A percentile compares a stretch with the other conserved stretches of the same genome.
phyloP scores from a whole-genome alignment of 2,888 invertebrate species.

The Scaptomyza tumidula region DNA sequence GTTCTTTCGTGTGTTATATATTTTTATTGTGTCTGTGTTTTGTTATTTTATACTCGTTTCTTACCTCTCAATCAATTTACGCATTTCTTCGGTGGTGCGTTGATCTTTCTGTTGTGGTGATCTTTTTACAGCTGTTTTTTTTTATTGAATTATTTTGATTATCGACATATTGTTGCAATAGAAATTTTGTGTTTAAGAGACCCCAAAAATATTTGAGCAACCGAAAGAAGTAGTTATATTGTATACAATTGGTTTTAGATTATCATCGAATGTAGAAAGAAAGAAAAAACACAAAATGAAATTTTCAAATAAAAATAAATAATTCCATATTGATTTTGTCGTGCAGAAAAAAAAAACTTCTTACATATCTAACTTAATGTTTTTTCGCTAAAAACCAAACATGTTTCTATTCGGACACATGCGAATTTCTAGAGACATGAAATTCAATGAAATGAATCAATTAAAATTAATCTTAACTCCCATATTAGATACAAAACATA shows the following conservation, averaged over 20 bases:
- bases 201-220: constrained; percentile 44
- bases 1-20: constrained; percentile 4
- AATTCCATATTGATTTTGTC: constrained; percentile 3
- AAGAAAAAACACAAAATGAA: constrained; percentile 53
- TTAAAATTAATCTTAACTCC: constrained; percentile 28
- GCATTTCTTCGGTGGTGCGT: constrained; percentile 97
- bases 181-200: constrained; percentile 56
- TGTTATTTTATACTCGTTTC: constrained; percentile 41
- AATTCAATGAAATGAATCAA: constrained; percentile 38
- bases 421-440: constrained; percentile 56
- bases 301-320: constrained; percentile 31
- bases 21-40: constrained; percentile 13
- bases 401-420: constrained; percentile 44
- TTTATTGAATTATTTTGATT: constrained; percentile 28
- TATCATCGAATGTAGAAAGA: constrained; percentile 47
- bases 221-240: constrained; percentile 42
- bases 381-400: constrained; percentile 16
- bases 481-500: constrained; percentile 60
- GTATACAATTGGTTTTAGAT: constrained; percentile 26
- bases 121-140: constrained; percentile 86
- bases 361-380: constrained; percentile 23
- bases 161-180: constrained; percentile 44
- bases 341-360: constrained; percentile 15
- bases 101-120: constrained; percentile 93
- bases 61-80: constrained; percentile 99